These are phyloP conservation scores for Beroe ovata DNA, from an alignment of 37 sponge, comb jelly and placozoan genomes.

Conservation along the genomic window DNA sequence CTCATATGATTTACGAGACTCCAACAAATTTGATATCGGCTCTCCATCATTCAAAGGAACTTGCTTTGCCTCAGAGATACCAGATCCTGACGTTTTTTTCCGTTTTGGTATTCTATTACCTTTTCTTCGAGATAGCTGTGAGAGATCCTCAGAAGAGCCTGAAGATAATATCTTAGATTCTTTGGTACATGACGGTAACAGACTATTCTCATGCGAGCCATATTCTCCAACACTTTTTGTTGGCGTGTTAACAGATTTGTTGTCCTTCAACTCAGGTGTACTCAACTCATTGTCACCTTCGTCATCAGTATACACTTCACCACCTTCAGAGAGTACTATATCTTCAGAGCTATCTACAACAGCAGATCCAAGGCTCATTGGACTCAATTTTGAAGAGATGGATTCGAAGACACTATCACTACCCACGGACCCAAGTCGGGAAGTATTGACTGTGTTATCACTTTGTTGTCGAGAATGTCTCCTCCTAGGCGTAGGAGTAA, in stretches of 20 bases:
- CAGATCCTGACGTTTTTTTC: slow-evolving; percentile 28
- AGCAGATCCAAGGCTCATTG: not conserved
- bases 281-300: slow-evolving; percentile 56
- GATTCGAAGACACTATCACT: slow-evolving; percentile 46
- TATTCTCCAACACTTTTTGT: not conserved
- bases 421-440: slow-evolving; percentile 7
- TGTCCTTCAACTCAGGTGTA: not conserved
- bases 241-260: not conserved
- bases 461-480: not conserved
- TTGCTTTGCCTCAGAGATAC: not conserved
- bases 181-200: slow-evolving; percentile 1
- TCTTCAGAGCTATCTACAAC: not conserved
- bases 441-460: not conserved
- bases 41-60: not conserved
- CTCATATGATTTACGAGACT: not conserved
- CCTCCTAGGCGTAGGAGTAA: not conserved
- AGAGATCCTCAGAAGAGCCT: not conserved
- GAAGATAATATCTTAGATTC: slow-evolving; percentile 5
- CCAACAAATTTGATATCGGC: not conserved
- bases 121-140: not conserved
- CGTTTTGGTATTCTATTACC: slow-evolving; percentile 4
- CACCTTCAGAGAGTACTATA: not conserved
- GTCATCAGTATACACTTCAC: not conserved
- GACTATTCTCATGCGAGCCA: no score
- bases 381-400: not conserved